These are phyloP conservation scores for Lamprotornis superbus DNA, from an alignment of 2,113 vertebrate species.

Conservation along the genomic window DNA sequence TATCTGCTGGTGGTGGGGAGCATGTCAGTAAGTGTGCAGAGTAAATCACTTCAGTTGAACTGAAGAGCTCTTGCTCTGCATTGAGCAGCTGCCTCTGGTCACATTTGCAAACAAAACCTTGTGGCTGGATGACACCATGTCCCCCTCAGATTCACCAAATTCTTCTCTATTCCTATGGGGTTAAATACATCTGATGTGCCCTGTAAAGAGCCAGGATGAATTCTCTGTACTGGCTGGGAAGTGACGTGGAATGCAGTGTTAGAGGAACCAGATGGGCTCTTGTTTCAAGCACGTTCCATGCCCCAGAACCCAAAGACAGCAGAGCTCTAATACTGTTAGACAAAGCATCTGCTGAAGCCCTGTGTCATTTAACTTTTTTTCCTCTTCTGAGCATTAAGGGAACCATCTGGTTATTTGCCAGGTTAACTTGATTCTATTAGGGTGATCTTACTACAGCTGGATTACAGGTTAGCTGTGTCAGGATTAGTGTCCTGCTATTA, in stretches of 20 bases:
- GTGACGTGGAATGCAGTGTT: not conserved
- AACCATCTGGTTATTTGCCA: slow-evolving; percentile 31
- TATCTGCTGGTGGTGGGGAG: not conserved
- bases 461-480: slow-evolving; percentile 5
- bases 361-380: not conserved
- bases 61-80: not conserved
- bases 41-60: not conserved
- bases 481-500: not conserved
- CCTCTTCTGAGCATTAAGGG: not conserved
- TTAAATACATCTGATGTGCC: not conserved
- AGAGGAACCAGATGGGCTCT: not conserved
- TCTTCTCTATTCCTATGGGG: not conserved
- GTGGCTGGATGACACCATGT: not conserved
- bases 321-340: not conserved
- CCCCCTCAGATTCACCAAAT: not conserved
- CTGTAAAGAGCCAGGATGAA: not conserved
- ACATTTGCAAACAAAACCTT: not conserved
- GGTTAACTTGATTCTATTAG: not conserved
- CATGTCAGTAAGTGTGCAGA: not conserved
- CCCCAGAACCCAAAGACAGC: not conserved
- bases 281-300: not conserved
- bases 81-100: not conserved
- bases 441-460: not conserved
- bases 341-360: not conserved
- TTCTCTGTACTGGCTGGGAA: not conserved